Percentiles rank a stretch among this genome's conserved stretches.
These are phyloP conservation scores for Leptinotarsa tumamoca DNA, from an alignment of 2,888 invertebrate genomes.

Conservation along the genomic window DNA sequence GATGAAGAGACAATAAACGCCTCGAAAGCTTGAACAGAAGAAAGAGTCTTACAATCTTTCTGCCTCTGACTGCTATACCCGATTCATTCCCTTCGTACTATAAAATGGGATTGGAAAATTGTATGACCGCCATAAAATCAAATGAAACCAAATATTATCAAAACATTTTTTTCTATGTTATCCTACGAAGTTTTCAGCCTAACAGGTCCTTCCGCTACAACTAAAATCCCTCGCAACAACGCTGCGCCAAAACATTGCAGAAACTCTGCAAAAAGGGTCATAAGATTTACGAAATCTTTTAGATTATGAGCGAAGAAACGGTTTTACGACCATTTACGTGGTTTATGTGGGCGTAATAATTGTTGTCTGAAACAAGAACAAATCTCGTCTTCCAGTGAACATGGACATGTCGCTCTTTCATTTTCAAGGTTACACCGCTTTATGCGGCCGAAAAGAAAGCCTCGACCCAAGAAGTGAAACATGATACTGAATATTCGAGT, in stretches of 20 bases:
- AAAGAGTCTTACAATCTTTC: no score
- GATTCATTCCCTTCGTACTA: no score
- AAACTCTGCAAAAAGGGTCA: constrained; percentile 8
- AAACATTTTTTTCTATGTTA: no score
- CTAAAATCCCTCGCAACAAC: neutral
- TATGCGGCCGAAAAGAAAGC: constrained; percentile 19
- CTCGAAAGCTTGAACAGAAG: no score
- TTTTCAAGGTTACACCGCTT: constrained; percentile 22
- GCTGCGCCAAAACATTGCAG: neutral
- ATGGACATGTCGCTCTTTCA: constrained; percentile 13
- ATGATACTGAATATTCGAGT: constrained; percentile 15
- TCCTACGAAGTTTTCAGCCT: no score
- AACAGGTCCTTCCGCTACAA: no score
- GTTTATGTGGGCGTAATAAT: constrained; percentile 33
- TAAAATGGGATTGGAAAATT: no score
- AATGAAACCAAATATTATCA: no score
- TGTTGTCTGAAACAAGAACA: constrained; percentile 25
- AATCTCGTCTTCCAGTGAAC: constrained; percentile 14
- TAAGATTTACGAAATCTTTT: constrained; percentile 17
- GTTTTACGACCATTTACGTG: constrained; percentile 29
- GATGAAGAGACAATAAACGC: no score
- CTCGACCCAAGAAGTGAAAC: constrained; percentile 4
- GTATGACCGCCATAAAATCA: no score
- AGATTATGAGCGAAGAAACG: constrained; percentile 17
- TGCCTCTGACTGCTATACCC: no score